phyloP scores from a whole-genome alignment of 2,113 vertebrate genomes.

The Elephas maximus region DNA sequence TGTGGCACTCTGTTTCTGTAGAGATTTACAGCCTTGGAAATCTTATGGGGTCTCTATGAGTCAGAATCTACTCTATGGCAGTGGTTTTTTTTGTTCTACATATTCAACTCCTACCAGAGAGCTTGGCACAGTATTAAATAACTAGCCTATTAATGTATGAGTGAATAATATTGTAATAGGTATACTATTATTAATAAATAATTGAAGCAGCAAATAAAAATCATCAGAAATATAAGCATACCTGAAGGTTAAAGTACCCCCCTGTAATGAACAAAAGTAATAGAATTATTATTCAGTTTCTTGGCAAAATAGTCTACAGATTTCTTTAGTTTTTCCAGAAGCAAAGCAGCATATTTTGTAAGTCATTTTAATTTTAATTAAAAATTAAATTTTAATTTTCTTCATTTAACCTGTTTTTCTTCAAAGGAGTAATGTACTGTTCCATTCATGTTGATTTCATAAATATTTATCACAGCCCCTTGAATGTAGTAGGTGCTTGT shows the following conservation, averaged over 20 bases:
- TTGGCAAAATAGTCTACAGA: background rate
- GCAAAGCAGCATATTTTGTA: background rate
- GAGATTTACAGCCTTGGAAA: too few relatives aligned
- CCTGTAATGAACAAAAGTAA: background rate
- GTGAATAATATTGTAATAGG: constrained; percentile 2
- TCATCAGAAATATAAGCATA: background rate
- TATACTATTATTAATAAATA: background rate
- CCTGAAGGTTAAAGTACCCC: background rate
- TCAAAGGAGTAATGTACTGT: rapidly evolving
- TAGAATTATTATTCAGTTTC: background rate
- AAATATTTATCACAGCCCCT: background rate
- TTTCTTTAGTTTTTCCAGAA: background rate
- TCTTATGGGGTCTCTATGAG: too few relatives aligned
- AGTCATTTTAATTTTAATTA: background rate
- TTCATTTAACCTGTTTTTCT: background rate
- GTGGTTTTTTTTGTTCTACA: background rate
- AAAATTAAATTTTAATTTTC: background rate
- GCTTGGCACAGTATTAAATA: background rate
- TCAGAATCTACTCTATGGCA: too few relatives aligned
- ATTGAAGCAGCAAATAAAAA: background rate
- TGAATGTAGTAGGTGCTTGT: background rate
- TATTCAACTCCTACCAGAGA: background rate
- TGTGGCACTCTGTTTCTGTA: too few relatives aligned
- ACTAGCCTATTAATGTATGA: constrained; percentile 5
- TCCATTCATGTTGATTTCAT: background rate